Evolutionary conservation across 2,888 invertebrate genomes (phyloP).

Genomic region (Drosophila parthenogenetica): DNA sequence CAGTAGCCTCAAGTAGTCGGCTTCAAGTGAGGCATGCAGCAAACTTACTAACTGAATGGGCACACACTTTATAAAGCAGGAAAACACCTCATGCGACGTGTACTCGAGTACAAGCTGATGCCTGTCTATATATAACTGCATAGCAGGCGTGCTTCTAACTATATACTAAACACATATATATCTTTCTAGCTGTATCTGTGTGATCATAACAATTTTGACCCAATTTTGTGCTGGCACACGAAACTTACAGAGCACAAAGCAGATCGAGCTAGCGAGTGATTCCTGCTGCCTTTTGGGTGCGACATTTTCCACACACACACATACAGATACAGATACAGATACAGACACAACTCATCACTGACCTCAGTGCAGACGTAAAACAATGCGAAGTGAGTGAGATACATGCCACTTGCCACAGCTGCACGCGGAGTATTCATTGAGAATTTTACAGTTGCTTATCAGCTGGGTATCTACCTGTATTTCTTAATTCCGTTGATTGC

Average conservation of each 20-base stretch:
- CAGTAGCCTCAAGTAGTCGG: conserved; percentile 17
- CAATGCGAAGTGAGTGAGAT: conserved; percentile 46
- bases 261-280: conserved; percentile 54
- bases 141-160: conserved; percentile 46
- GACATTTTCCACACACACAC: conserved; percentile 4
- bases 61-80: conserved; percentile 68
- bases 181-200: conserved; percentile 31
- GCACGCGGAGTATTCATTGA: conserved; percentile 11
- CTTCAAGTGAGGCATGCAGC: conserved; percentile 60
- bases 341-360: conserved; percentile 57
- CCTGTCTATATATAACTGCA: conserved; percentile 69
- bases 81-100: conserved; percentile 65
- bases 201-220: conserved; percentile 83
- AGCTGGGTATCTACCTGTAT: conserved; percentile 10
- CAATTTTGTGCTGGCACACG: conserved; percentile 70
- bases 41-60: conserved; percentile 68
- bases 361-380: conserved; percentile 71
- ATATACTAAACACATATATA: conserved; percentile 8
- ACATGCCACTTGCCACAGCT: conserved; percentile 28
- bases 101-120: conserved; percentile 35
- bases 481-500: neutral
- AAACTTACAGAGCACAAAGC: conserved; percentile 64
- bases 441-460: too few species aligned
- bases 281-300: conserved; percentile 22
- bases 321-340: too few species aligned